Percentiles rank a stretch among this genome's conserved stretches.
Evolutionary conservation across 2,888 invertebrate species (phyloP).

Genomic region (Drosophila tanythrix): DNA sequence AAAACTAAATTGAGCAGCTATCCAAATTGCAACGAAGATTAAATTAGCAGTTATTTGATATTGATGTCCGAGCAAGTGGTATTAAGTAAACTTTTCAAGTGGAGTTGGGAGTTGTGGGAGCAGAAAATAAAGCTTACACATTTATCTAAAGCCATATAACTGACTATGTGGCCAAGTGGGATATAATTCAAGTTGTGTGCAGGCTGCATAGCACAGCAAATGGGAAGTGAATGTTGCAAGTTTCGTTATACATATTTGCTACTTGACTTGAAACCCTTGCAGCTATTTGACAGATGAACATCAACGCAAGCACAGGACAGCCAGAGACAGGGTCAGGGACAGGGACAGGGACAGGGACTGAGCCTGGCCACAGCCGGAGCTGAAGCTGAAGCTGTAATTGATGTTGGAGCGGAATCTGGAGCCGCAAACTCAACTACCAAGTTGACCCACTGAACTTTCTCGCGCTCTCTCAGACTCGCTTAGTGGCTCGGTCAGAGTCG

Average conservation of each 20-base stretch:
- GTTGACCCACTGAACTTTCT: constrained; percentile 61
- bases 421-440: constrained; percentile 17
- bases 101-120: neutral
- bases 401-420: constrained; percentile 2
- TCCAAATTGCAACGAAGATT: neutral
- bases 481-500: neutral
- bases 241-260: constrained; percentile 34
- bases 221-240: constrained; percentile 41
- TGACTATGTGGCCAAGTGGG: neutral
- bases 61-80: neutral
- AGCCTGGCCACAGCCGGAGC: constrained; percentile 3
- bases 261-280: constrained; percentile 42
- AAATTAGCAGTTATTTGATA: neutral
- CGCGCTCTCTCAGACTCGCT: constrained; percentile 43
- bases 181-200: constrained; percentile 5
- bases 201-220: constrained; percentile 21
- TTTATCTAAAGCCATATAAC: neutral
- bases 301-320: constrained; percentile 46
- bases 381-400: neutral
- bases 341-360: neutral
- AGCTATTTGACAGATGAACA: constrained; percentile 39
- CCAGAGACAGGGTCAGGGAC: neutral
- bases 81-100: neutral
- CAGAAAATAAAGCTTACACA: neutral
- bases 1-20: no score